Base-by-base conservation (phyloP, 2,797 vertebrate species). In the Acanthurus leucopareius region DNA sequence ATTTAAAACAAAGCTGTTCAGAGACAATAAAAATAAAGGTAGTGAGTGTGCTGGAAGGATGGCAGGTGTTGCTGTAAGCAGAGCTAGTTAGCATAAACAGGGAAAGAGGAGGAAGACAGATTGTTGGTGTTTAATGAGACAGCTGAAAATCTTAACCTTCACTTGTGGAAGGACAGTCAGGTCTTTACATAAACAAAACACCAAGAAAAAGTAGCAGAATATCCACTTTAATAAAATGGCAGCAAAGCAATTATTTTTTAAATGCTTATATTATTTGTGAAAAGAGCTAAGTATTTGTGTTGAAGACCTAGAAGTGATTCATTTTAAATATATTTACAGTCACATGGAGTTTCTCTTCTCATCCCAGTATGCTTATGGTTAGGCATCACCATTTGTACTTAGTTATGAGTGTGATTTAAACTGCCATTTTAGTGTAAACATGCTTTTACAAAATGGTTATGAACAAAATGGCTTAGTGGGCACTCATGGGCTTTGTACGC, bases 111-210 rank as follows among this genome's bases (percentile, higher is more conserved):
- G 61, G 79, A 81, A 77, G 82, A 82, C 77, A 71, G 77, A 72
- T 73, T 88, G 77, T 83, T 35, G 2, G 61, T 75, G 69, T 83
- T 78, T 84, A 89, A 88, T 92, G 77, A 91, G 77, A 61, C 51
- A 64, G 56, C 54, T 72, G 79, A 71, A 47, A 65, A 82, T 75
- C 74, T 78, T 81, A 71, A 79, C 77, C 79, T 86, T 90, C 62
- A 77, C 56, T 74, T 76, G 64, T 48, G 35, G 14, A 75, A 84
- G 79, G 81, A 84, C 83, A 76, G 74, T 49, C 32, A 28, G 38
- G 57, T 70, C 44, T 75, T 44, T 74, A 63, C 64, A 65, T 68
- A 62, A 64, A 16, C 5, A 3, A 66, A 74, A 57, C 52, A 54
- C 32, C 61, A 6, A 32, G 28, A 10, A 58, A 72, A 70, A 52